Base-by-base conservation (phyloP, 2,113 vertebrate species). In the Coreoperca whiteheadi region DNA sequence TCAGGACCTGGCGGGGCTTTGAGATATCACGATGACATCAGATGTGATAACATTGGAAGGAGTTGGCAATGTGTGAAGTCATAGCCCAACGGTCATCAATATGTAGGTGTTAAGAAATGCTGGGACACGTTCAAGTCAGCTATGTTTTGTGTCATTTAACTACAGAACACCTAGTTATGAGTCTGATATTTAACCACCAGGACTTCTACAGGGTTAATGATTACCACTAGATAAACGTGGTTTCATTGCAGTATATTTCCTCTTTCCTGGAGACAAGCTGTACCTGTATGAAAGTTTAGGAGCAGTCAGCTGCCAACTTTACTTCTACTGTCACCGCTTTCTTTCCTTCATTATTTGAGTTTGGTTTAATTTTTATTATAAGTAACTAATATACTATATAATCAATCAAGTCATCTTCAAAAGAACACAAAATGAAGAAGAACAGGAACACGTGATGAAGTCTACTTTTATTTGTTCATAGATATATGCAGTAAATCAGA, bases 61-160 rank as follows among this genome's bases (percentile, higher is more conserved):
- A 77, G 23, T 34, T 68, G 51, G 53, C 51, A 72, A 21, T 15
- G 57, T 80, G 34, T 82, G 85, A 88, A 69, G 74, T 84, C 85
- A 88, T 48, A 72, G 60, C 43, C 59, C 0, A 53, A 46, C 18
- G 39, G 59, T 48, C 30, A n/a, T 37, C 12, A 65, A 50, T 21
- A 78, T 72, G 8, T 32, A 23, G 53, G 32, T 63, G 84, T 76
- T 32, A 32, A 39, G 11, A 77, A 48, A 59, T 20, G 56, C 54
- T 63, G 46, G 18, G 51, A 54, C 37, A 69, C 1, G 37, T 68
- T 79, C 32, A 43, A 15, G 25, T 83, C 53, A 77, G 56, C 20
- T 32, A 18, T 25, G 61, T 56, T 74, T 66, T 70, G 23, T 34
- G 8, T 74, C n/a, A 71, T 57, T 34, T 53, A 46, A 9, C 34